Evolutionary conservation across 2,113 vertebrate genomes (phyloP).

Genomic region (Alligator sinensis): DNA sequence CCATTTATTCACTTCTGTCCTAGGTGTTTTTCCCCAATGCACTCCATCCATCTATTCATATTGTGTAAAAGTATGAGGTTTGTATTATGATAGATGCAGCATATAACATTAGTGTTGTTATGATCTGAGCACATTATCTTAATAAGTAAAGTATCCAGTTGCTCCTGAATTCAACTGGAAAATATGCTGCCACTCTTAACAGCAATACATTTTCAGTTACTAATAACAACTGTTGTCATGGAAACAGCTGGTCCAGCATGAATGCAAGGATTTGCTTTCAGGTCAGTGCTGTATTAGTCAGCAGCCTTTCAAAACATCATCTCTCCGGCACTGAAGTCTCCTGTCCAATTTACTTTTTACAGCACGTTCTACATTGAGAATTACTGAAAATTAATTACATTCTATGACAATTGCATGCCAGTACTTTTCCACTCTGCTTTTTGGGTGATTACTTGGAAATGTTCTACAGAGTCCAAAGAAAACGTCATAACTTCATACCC

Average conservation of each 20-base stretch:
- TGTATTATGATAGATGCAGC: conserved; percentile 49
- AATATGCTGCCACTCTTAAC: conserved; percentile 77
- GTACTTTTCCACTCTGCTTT: conserved; percentile 46
- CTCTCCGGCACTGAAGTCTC: conserved; percentile 62
- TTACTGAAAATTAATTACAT: conserved; percentile 74
- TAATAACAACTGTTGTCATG: conserved; percentile 83
- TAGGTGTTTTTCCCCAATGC: conserved; percentile 33
- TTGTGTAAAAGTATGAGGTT: not conserved
- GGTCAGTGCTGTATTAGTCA: conserved; percentile 81
- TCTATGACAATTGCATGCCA: conserved; percentile 48
- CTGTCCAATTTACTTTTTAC: conserved; percentile 67
- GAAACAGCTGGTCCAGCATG: conserved; percentile 79
- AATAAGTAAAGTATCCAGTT: conserved; percentile 74
- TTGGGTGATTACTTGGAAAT: conserved; percentile 54
- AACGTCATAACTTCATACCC: conserved; percentile 26
- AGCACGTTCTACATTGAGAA: conserved; percentile 68
- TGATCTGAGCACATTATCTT: conserved; percentile 70
- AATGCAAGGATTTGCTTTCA: conserved; percentile 82
- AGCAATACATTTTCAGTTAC: conserved; percentile 81
- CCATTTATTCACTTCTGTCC: not conserved
- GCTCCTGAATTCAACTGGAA: conserved; percentile 72
- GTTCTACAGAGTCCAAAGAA: conserved; percentile 1
- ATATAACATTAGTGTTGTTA: conserved; percentile 26
- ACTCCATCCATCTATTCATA: conserved; percentile 16
- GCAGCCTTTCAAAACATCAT: conserved; percentile 77